Percentiles rank a stretch among this genome's conserved stretches.
phyloP scores from a whole-genome alignment of 2,113 vertebrate genomes.

The Oplegnathus fasciatus region DNA sequence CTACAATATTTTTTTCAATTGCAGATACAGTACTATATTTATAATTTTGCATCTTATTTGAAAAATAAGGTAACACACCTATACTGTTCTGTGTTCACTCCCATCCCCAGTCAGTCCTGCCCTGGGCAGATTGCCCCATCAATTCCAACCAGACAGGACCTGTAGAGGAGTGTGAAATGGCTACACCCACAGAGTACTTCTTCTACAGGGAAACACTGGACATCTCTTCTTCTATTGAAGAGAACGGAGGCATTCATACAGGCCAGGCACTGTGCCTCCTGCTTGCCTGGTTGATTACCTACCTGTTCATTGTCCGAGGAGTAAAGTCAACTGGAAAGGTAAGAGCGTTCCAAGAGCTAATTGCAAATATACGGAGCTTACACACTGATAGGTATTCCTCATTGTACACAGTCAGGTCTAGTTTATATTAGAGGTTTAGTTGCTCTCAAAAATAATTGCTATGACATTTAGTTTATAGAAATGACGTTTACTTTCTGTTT shows the following conservation, averaged over 20 bases:
- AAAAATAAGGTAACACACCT: not conserved
- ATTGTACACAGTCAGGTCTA: not conserved
- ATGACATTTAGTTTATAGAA: not conserved
- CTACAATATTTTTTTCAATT: not conserved
- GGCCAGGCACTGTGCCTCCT: constrained; percentile 89
- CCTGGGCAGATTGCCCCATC: constrained; percentile 91
- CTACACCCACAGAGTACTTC: constrained; percentile 93
- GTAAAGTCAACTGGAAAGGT: constrained; percentile 93
- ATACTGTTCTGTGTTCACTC: not conserved
- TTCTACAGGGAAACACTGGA: constrained; percentile 94
- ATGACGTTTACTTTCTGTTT: not conserved
- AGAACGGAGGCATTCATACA: constrained; percentile 86
- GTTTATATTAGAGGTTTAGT: no score
- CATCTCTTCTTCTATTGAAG: constrained; percentile 90
- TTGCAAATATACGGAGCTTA: not conserved
- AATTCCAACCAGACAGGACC: constrained; percentile 87
- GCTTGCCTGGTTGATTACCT: constrained; percentile 92
- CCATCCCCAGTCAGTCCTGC: constrained; percentile 88
- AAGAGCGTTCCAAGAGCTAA: not conserved
- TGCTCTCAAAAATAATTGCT: not conserved
- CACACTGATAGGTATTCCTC: not conserved
- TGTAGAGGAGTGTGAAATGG: constrained; percentile 89
- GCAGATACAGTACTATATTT: not conserved
- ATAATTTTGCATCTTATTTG: not conserved
- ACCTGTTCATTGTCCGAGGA: constrained; percentile 90